Evolutionary conservation across 2,888 invertebrate genomes (phyloP).

Genomic region (Mycalesis mineus): DNA sequence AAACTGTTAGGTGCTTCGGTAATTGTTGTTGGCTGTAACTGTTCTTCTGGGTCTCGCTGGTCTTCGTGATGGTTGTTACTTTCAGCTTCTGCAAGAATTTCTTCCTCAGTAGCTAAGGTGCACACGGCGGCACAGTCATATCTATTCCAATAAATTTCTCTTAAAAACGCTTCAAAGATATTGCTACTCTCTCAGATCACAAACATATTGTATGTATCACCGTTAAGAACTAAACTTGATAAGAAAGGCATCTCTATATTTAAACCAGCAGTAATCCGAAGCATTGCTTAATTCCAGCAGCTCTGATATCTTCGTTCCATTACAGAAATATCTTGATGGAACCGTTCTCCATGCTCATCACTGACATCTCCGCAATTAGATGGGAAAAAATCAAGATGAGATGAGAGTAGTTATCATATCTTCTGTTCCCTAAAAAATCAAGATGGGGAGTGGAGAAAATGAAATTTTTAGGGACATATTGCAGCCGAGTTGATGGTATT

Average conservation of each 20-base stretch:
- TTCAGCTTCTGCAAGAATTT: conserved; percentile 34
- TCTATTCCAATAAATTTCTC: neutral
- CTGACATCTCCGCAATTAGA: conserved; percentile 20
- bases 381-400: conserved; percentile 19
- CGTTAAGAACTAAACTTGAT: too few relatives aligned
- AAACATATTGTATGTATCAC: too few relatives aligned
- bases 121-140: conserved; percentile 30
- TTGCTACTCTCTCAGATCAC: too few relatives aligned
- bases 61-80: conserved; percentile 31
- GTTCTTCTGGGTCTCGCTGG: neutral
- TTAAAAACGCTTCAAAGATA: too few relatives aligned
- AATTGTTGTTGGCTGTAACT: too few relatives aligned
- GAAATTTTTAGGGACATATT: conserved; percentile 16
- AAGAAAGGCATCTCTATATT: neutral
- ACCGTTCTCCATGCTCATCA: conserved; percentile 43
- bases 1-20: too few relatives aligned
- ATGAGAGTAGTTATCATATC: too few relatives aligned
- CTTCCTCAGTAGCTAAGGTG: conserved; percentile 33
- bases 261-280: conserved; percentile 43
- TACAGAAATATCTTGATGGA: conserved; percentile 43
- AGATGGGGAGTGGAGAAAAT: conserved; percentile 19
- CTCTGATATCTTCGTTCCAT: conserved; percentile 47
- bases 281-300: conserved; percentile 39
- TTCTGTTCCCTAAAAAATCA: too few relatives aligned
- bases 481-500: conserved; percentile 15